These are phyloP conservation scores for Limosa lapponica DNA, from an alignment of 2,797 vertebrate genomes.

Conservation along the genomic window DNA sequence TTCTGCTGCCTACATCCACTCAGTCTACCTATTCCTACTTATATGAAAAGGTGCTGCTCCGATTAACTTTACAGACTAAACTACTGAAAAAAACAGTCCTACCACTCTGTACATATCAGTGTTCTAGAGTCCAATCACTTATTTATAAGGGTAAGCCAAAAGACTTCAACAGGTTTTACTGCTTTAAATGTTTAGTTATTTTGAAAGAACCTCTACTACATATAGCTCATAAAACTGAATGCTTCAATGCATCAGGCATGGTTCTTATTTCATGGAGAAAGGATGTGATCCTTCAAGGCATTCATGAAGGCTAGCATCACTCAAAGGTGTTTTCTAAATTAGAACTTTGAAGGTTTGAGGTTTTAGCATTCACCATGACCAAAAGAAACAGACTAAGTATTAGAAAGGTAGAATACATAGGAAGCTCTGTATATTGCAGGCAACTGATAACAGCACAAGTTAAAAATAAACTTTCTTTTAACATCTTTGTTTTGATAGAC, in stretches of 20 bases:
- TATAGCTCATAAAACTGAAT: background rate
- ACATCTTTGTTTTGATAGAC: background rate
- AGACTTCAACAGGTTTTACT: background rate
- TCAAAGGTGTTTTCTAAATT: background rate
- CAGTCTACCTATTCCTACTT: background rate
- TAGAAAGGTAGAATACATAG: background rate
- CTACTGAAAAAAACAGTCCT: background rate
- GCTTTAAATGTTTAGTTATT: background rate
- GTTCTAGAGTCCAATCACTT: background rate
- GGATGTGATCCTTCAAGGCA: background rate
- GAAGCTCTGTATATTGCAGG: background rate
- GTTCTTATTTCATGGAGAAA: background rate
- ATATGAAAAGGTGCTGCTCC: background rate
- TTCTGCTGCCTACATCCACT: background rate
- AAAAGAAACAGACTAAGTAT: background rate
- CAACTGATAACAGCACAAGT: background rate
- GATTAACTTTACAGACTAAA: background rate
- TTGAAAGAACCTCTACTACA: background rate
- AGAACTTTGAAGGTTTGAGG: background rate
- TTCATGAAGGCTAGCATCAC: background rate
- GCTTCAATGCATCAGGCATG: background rate
- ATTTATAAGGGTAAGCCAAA: background rate
- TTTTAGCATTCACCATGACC: background rate
- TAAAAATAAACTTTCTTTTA: constrained; percentile 19
- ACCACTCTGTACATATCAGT: background rate